Base-by-base conservation (phyloP, 2,113 vertebrate species). In the Proterorhinus semilunaris region DNA sequence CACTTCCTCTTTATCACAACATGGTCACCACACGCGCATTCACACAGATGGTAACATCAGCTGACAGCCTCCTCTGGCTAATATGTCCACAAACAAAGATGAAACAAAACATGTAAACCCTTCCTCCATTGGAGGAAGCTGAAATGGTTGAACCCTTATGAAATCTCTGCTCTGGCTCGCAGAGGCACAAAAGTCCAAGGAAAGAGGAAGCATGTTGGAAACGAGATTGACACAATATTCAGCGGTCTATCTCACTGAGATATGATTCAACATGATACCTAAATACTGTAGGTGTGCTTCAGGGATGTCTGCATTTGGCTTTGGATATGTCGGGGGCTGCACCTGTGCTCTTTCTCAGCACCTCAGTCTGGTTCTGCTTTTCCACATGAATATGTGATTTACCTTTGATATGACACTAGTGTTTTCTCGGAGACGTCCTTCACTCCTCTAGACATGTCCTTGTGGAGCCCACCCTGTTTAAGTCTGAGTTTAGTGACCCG, bases 71-170 rank as follows among this genome's bases (percentile, higher is more conserved):
- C 62, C 66, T 68, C 65, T 73, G 53, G 7, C 71, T 45, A 58
- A 68, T 49, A n/a, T 10, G 69, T 77, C 68, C 78, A 75, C 65
- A 57, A 61, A 66, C 79, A 43, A 85, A 80, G 76, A 86, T 67
- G 74, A 86, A 69, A 72, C 51, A 59, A 70, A 71, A 69, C 51
- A 66, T 86, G 83, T 86, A 88, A 89, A 89, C 76, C 68, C 71
- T 75, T 75, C 86, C 85, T 83, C 89, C 82, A 87, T 75, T 87
- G 81, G 83, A 88, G 89, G 83, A 86, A 77, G 87, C 61, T 16
- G 46, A 84, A 83, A 87, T 82, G 74, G 80, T 85, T 71, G 79
- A 83, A 80, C 27, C 68, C 63, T 66, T 55, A 66, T 71, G 80
- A 80, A 55, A 51, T 61, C 66, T n/a, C 43, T 69, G 66, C 71